phyloP scores from a whole-genome alignment of 2,113 vertebrate species.

The Corythaeola cristata region DNA sequence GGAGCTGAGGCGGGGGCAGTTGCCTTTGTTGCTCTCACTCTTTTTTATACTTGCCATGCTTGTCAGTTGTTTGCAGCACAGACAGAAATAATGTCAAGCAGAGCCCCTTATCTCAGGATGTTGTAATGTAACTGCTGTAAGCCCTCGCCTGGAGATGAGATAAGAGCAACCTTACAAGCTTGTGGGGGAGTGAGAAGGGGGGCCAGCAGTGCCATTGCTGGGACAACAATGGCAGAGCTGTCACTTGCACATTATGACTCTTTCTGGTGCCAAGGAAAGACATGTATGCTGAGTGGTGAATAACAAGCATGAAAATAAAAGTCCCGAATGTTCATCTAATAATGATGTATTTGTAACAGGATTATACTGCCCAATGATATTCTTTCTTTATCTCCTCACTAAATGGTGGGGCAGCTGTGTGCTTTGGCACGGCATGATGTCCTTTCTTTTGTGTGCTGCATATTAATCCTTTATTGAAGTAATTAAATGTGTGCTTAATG shows the following conservation, averaged over 20 bases:
- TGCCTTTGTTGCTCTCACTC: slow-evolving; percentile 63
- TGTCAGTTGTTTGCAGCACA: slow-evolving; percentile 81
- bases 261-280: slow-evolving; percentile 77
- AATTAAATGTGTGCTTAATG: slow-evolving; percentile 98
- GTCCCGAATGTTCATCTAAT: slow-evolving; percentile 87
- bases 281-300: slow-evolving; percentile 73
- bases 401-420: slow-evolving; percentile 89
- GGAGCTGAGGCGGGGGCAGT: neutral
- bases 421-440: slow-evolving; percentile 79
- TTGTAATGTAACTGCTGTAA: slow-evolving; percentile 83
- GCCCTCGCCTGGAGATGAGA: slow-evolving; percentile 84
- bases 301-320: slow-evolving; percentile 82
- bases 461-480: slow-evolving; percentile 98
- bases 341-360: slow-evolving; percentile 88
- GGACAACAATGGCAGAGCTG: slow-evolving; percentile 82
- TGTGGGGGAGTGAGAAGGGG: slow-evolving; percentile 13
- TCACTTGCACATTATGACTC: slow-evolving; percentile 74
- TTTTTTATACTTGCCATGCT: slow-evolving; percentile 80
- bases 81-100: slow-evolving; percentile 85
- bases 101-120: slow-evolving; percentile 87
- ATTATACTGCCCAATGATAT: slow-evolving; percentile 79
- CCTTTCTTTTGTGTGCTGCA: slow-evolving; percentile 89
- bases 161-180: slow-evolving; percentile 84
- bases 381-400: slow-evolving; percentile 82
- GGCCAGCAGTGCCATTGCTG: neutral